Percentiles rank a stretch among this genome's conserved stretches.
These are phyloP conservation scores for Thalassoma bifasciatum DNA, from an alignment of 2,113 vertebrate species.

Conservation along the genomic window DNA sequence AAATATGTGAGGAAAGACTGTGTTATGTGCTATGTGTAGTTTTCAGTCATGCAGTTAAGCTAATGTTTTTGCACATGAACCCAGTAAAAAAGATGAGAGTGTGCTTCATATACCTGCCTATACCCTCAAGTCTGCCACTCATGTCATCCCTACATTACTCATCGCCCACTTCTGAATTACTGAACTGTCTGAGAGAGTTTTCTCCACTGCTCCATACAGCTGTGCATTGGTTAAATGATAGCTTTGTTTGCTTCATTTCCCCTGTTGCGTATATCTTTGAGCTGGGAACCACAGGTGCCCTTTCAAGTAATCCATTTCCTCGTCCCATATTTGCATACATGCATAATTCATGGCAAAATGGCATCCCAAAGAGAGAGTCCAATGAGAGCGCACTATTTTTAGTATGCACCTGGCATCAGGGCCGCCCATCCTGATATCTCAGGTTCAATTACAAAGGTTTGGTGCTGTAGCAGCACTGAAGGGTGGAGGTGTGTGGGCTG, in stretches of 20 bases:
- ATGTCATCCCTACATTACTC: slow-evolving; percentile 52
- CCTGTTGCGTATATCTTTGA: slow-evolving; percentile 71
- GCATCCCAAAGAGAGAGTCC: slow-evolving; percentile 69
- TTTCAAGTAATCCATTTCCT: slow-evolving; percentile 79
- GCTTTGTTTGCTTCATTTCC: slow-evolving; percentile 67
- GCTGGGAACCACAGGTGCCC: slow-evolving; percentile 74
- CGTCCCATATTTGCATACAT: slow-evolving; percentile 78
- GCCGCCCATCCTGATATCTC: slow-evolving; percentile 65
- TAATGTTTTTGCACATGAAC: slow-evolving; percentile 29
- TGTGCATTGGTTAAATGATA: slow-evolving; percentile 63
- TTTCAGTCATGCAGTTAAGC: slow-evolving; percentile 33
- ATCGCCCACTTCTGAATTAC: slow-evolving; percentile 48
- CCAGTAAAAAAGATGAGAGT: slow-evolving; percentile 1
- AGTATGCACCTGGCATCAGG: slow-evolving; percentile 76
- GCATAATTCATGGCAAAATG: slow-evolving; percentile 79
- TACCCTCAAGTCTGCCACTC: slow-evolving; percentile 25
- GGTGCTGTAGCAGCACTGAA: slow-evolving; percentile 20
- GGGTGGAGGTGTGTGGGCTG: slow-evolving; percentile 34
- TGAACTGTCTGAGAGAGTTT: slow-evolving; percentile 47
- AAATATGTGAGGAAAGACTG: slow-evolving; percentile 8
- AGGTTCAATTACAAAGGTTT: slow-evolving; percentile 63
- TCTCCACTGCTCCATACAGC: slow-evolving; percentile 58
- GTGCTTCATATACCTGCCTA: slow-evolving; percentile 26
- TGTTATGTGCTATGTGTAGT: background rate
- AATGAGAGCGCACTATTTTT: slow-evolving; percentile 77